Evolutionary conservation across 2,797 vertebrate species (phyloP).

Genomic region (Neopelma chrysocephalum): DNA sequence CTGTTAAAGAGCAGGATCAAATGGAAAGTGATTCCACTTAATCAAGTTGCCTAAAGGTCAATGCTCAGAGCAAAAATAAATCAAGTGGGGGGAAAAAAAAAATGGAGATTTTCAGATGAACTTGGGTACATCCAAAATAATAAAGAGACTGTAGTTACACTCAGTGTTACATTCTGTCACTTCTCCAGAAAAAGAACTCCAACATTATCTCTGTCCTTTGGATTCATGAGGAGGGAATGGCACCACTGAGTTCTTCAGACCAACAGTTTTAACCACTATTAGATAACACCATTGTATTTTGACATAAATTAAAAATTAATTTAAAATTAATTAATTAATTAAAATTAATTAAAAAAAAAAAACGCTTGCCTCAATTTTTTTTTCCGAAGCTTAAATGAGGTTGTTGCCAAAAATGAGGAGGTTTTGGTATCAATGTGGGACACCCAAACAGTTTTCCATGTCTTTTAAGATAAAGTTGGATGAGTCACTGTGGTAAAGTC

Average conservation of each 20-base stretch:
- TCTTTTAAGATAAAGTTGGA: not conserved
- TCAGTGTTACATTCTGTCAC: not conserved
- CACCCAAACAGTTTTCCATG: not conserved
- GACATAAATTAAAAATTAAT: not conserved
- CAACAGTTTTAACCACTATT: rapidly evolving
- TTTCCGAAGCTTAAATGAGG: not conserved
- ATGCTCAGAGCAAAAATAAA: not conserved
- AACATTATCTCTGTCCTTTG: rapidly evolving
- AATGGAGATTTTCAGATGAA: not conserved
- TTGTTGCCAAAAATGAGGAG: not conserved
- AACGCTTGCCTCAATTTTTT: too few species aligned
- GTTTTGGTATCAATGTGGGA: not conserved
- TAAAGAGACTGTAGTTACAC: not conserved
- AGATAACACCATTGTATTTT: rapidly evolving
- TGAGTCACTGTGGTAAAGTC: not conserved
- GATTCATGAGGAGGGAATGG: not conserved
- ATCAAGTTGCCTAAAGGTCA: constrained; percentile 32
- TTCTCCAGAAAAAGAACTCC: not conserved
- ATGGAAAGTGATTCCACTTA: not conserved
- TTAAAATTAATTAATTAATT: too few species aligned
- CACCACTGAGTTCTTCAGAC: not conserved
- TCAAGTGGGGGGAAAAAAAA: not conserved
- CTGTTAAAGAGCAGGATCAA: not conserved
- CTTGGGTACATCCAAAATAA: not conserved
- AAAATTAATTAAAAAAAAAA: too few species aligned